Percentiles rank a stretch among this genome's conserved stretches.
These are phyloP conservation scores for Ploceus nigricollis DNA, from an alignment of 2,113 vertebrate genomes.

Conservation along the genomic window DNA sequence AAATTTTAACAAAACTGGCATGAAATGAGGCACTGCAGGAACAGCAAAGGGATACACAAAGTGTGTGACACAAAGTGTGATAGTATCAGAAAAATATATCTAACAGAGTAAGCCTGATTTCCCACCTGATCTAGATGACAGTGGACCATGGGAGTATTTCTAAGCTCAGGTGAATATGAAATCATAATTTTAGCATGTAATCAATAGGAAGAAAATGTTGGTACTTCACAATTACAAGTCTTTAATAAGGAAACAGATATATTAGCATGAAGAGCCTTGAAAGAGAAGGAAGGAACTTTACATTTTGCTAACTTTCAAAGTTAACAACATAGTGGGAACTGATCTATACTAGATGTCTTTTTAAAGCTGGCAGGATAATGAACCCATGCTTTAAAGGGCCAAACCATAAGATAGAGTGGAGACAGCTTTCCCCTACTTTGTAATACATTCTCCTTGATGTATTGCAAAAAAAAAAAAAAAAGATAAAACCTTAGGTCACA, in stretches of 20 bases:
- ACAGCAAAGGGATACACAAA: not conserved
- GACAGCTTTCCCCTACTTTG: not conserved
- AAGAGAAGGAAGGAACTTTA: not conserved
- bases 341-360: not conserved
- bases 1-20: not conserved
- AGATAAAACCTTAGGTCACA: not conserved
- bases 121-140: not conserved
- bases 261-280: not conserved
- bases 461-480: not conserved
- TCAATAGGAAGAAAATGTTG: not conserved
- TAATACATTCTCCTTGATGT: not conserved
- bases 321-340: not conserved
- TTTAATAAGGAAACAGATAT: not conserved
- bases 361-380: fast-evolving
- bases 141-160: not conserved
- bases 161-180: not conserved
- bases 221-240: not conserved
- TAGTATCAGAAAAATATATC: not conserved
- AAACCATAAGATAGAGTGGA: not conserved
- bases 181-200: not conserved
- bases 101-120: not conserved
- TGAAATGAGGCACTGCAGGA: not conserved
- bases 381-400: not conserved
- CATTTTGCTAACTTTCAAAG: not conserved
- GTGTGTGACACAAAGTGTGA: not conserved